Evolutionary conservation across 2,113 vertebrate species (phyloP).

Genomic region (Apodemus sylvaticus): DNA sequence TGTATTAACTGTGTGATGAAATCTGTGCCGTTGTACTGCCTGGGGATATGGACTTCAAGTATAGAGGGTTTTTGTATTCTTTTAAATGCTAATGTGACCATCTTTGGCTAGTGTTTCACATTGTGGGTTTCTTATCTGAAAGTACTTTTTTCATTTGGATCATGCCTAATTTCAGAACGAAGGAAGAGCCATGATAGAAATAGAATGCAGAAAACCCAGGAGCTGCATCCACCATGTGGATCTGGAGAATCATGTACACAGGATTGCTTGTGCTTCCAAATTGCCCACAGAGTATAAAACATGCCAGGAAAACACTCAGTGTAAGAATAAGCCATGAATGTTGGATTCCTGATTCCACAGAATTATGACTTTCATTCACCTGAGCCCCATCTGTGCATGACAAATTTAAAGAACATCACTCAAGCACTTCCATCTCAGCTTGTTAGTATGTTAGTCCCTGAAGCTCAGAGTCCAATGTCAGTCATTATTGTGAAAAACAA

Average conservation of each 20-base stretch:
- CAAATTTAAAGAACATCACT: neutral
- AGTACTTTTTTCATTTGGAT: neutral
- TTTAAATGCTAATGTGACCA: neutral
- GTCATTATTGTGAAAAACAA: neutral
- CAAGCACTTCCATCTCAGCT: neutral
- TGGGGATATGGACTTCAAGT: neutral
- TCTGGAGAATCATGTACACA: neutral
- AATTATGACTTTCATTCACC: neutral
- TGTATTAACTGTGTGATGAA: rapidly evolving
- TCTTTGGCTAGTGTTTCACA: neutral
- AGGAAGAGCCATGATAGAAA: neutral
- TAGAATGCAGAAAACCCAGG: neutral
- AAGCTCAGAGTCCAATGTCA: neutral
- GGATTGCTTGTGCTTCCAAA: neutral
- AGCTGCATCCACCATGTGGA: neutral
- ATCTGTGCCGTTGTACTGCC: neutral
- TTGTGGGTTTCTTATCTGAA: neutral
- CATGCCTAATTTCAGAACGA: too few relatives aligned
- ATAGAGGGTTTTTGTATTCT: neutral
- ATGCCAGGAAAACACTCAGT: neutral
- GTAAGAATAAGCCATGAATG: neutral
- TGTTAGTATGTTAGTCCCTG: neutral
- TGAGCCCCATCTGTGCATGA: neutral
- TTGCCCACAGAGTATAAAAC: neutral
- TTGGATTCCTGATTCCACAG: neutral